These are phyloP conservation scores for Halictus ligatus DNA, from an alignment of 2,888 invertebrate species.

Conservation along the genomic window DNA sequence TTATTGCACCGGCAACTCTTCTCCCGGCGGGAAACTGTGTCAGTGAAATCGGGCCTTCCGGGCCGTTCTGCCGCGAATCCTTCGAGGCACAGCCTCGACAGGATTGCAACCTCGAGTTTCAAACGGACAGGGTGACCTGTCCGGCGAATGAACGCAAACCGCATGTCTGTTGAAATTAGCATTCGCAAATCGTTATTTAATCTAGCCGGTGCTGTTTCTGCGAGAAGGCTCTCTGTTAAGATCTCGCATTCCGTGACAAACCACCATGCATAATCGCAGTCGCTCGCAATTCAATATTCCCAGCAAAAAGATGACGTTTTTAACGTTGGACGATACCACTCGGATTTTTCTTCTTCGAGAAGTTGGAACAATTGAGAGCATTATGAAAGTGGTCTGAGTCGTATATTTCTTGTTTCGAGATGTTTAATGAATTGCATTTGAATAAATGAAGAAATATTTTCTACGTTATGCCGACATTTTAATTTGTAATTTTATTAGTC, in stretches of 20 bases:
- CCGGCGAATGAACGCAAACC: background rate
- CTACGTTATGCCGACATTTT: too few relatives aligned
- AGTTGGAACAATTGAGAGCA: too few relatives aligned
- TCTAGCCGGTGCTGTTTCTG: background rate
- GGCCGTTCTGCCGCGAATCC: slow-evolving; percentile 25
- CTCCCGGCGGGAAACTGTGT: slow-evolving; percentile 44
- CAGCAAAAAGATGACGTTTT: too few relatives aligned
- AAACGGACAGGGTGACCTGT: background rate
- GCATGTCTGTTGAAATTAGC: background rate
- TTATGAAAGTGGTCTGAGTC: too few relatives aligned
- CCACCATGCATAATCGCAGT: background rate
- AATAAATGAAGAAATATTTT: too few relatives aligned
- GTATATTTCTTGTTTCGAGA: too few relatives aligned
- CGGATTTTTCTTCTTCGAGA: too few relatives aligned
- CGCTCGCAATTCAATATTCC: too few relatives aligned
- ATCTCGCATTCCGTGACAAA: background rate
- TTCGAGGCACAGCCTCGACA: background rate
- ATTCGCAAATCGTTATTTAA: background rate
- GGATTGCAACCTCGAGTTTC: background rate
- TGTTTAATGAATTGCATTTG: too few relatives aligned
- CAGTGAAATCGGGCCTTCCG: slow-evolving; percentile 58
- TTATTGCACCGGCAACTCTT: slow-evolving; percentile 49
- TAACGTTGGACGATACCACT: too few relatives aligned
- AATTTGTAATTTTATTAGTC: too few relatives aligned
- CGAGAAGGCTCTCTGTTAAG: background rate